Percentiles rank a stretch among this genome's conserved stretches.
phyloP scores from a whole-genome alignment of 2,888 invertebrate genomes.

The Tricholauxania praeusta region DNA sequence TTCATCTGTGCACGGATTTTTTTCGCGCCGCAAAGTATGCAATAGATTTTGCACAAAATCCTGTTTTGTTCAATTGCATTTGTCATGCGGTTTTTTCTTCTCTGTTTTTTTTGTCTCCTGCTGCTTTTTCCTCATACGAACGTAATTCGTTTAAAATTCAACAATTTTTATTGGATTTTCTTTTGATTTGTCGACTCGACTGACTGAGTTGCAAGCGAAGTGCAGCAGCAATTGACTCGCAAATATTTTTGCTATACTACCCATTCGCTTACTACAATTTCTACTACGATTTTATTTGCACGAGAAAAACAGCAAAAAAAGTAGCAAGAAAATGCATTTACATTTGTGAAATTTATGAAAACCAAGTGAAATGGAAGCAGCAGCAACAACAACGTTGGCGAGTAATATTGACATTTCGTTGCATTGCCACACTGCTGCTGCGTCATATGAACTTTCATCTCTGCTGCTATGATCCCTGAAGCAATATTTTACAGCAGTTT shows the following conservation, averaged over 20 bases:
- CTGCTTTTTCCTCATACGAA: no score
- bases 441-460: no score
- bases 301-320: not conserved
- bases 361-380: slow-evolving; percentile 2
- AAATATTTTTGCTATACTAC: slow-evolving; percentile 43
- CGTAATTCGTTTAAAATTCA: slow-evolving; percentile 31
- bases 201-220: slow-evolving; percentile 20
- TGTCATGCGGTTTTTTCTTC: not conserved
- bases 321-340: slow-evolving; percentile 6
- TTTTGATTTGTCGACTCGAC: slow-evolving; percentile 24
- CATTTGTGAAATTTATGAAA: slow-evolving; percentile 30
- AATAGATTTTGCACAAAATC: slow-evolving; percentile 1
- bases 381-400: not conserved
- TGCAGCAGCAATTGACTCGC: slow-evolving; percentile 31
- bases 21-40: slow-evolving; percentile 6
- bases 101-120: no score
- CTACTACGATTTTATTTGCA: not conserved
- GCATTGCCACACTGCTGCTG: not conserved
- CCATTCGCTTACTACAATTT: slow-evolving; percentile 33
- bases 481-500: no score
- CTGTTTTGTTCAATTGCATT: slow-evolving; percentile 15
- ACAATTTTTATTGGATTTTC: slow-evolving; percentile 35
- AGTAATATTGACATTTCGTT: no score
- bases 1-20: not conserved
- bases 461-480: not conserved